Base-by-base conservation (phyloP, 2,113 vertebrate species). In the Apodemus speciosus region DNA sequence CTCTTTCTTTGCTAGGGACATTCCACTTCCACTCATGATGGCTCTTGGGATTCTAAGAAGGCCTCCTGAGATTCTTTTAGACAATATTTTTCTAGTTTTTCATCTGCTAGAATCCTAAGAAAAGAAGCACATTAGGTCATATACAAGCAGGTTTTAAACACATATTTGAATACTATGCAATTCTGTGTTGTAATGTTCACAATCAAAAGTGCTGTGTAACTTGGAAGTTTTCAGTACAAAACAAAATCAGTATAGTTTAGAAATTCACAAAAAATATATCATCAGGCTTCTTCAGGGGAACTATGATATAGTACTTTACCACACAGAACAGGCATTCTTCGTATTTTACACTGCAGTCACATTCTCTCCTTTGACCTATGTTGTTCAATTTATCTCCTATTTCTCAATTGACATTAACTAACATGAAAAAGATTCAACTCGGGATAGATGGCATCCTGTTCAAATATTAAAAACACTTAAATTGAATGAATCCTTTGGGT, bases 321-420 rank as follows among this genome's bases (percentile, higher is more conserved):
- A 40, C 46, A 60, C 18, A 85, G 68, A 86, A 60, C 16, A 85
- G 4, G 90, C 1, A 8, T 77, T 46, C 73, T 91, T 88, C 64
- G 88, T 64, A 77, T 81, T 88, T 53, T 51, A 14, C 51, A 85
- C 49, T 92, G 85, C 62, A 89, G 69, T 43, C 35, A 89, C 27
- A 60, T 89, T 71, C n/a, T 25, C 35, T 89, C 30, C 30, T 73
- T 89, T 86, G 77, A 95, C 75, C 51, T 89, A 4, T 7, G 79
- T 9, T 64, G 58, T 21, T 85, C 23, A 87, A 62, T 86, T 79
- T 35, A 85, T 76, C 3, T 5, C 32, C 85, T 88, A 49, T 90
- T 77, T 90, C n/a, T 81, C 27, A 92, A 94, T 86, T 85, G 69
- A 85, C n/a, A 93, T 76, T 38, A 87, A 53, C 20, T 91, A 87